Evolutionary conservation across 2,113 vertebrate species (phyloP).

Genomic region (Barnardius zonarius): DNA sequence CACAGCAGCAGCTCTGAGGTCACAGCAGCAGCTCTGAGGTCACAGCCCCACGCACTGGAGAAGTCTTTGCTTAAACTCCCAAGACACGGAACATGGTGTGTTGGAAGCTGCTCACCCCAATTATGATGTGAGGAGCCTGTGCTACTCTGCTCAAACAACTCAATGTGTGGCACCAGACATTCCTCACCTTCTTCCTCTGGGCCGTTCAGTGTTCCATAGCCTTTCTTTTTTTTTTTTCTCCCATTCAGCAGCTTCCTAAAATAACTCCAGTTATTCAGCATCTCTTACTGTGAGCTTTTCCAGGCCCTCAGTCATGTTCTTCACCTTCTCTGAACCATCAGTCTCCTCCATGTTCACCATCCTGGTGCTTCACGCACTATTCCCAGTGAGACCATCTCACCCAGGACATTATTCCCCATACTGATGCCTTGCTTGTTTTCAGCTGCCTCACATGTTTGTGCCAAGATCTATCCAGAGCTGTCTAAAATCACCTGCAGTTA

Average conservation of each 20-base stretch:
- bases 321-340: background rate
- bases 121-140: fast-evolving
- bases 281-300: background rate
- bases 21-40: background rate
- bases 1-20: background rate
- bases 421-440: background rate
- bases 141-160: background rate
- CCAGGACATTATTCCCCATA: background rate
- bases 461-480: background rate
- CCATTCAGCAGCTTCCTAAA: slow-evolving; percentile 13
- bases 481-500: background rate
- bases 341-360: fast-evolving
- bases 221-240: background rate
- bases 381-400: background rate
- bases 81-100: fast-evolving
- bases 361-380: fast-evolving
- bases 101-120: background rate
- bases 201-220: background rate
- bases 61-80: background rate
- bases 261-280: background rate
- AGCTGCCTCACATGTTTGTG: background rate
- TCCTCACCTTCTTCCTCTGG: background rate
- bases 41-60: background rate
- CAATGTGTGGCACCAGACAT: background rate
- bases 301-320: background rate